Evolutionary conservation across 2,113 vertebrate genomes (phyloP).

Genomic region (Pan paniscus): DNA sequence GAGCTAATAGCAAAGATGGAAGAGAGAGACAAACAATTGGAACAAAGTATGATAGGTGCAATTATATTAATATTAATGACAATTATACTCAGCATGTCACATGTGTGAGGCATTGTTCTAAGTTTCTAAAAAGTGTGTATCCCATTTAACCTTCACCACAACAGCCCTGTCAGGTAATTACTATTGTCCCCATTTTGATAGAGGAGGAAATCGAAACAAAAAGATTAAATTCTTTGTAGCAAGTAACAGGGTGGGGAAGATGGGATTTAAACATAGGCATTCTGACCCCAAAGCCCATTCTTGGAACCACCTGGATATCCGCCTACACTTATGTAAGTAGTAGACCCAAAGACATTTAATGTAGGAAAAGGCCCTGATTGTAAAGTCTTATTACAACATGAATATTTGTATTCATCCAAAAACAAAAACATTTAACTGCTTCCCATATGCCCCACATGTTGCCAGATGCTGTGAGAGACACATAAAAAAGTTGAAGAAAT

Average conservation of each 20-base stretch:
- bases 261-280: not conserved
- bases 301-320: not conserved
- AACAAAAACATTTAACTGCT: not conserved
- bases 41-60: not conserved
- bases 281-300: not conserved
- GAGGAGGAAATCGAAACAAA: not conserved
- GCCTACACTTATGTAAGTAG: not conserved
- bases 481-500: not conserved
- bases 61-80: not conserved
- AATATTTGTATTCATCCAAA: not conserved
- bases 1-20: not conserved
- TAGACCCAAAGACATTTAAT: not conserved
- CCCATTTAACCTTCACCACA: not conserved
- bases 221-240: not conserved
- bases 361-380: not conserved
- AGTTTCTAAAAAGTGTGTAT: not conserved
- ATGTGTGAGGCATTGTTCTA: not conserved
- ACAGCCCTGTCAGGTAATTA: not conserved
- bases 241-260: not conserved
- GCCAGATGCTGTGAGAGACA: not conserved
- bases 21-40: not conserved
- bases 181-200: not conserved
- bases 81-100: not conserved
- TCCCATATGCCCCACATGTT: not conserved
- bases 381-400: not conserved